Conservation (phyloP, 2,888 invertebrate species). For the Ernsta delagoae region DNA sequence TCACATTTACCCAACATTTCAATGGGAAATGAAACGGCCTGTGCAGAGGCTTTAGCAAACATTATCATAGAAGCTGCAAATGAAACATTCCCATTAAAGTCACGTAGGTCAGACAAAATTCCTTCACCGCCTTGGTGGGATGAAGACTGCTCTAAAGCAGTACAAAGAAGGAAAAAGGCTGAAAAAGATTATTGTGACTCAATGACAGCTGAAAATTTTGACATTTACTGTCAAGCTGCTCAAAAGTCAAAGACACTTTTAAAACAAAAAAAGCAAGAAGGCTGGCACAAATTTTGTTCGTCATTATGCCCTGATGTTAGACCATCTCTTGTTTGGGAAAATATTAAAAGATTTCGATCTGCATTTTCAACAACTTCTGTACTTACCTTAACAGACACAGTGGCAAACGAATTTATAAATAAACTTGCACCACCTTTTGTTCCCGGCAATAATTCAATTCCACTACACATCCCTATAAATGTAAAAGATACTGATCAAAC, state of each 20-base stretch:
- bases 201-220: constrained; percentile 12
- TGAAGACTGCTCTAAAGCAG: constrained; percentile 3
- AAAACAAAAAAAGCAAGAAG: constrained; percentile 1
- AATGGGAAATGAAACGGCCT: background rate
- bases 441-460: background rate
- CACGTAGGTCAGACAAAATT: background rate
- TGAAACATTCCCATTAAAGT: constrained; percentile 3
- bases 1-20: background rate
- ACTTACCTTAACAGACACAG: background rate
- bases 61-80: constrained; percentile 1
- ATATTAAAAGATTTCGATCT: background rate
- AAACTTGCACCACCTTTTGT: background rate
- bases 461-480: background rate
- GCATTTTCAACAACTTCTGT: constrained; percentile 2
- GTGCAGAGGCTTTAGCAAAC: background rate
- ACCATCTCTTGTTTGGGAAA: constrained; percentile 2
- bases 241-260: constrained; percentile 1
- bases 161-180: constrained; percentile 1
- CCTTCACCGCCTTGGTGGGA: constrained; percentile 1
- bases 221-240: constrained; percentile 1
- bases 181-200: constrained; percentile 6
- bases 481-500: background rate
- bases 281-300: background rate
- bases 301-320: background rate
- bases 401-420: background rate